Conservation (phyloP, 2,113 vertebrate species). For the Phaethon lepturus region DNA sequence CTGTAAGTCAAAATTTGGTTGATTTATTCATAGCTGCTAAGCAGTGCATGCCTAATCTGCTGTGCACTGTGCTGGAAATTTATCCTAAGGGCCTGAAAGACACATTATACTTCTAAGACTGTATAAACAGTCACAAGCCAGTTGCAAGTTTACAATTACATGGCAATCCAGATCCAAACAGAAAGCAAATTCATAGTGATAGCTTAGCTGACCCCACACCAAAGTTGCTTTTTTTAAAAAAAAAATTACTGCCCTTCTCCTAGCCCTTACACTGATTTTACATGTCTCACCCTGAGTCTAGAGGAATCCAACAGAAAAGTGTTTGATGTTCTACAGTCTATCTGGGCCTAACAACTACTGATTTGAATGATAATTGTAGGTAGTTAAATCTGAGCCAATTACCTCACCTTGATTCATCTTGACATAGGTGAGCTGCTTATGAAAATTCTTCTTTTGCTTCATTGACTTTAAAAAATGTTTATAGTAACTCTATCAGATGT, state of each 20-base stretch:
- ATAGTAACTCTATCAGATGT: not conserved
- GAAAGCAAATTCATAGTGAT: not conserved
- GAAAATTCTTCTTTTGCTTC: not conserved
- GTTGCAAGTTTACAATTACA: not conserved
- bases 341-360: not conserved
- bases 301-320: not conserved
- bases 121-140: not conserved
- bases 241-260: not conserved
- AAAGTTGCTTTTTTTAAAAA: not conserved
- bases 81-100: not conserved
- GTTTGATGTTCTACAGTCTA: not conserved
- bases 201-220: not conserved
- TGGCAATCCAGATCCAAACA: not conserved
- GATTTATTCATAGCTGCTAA: not conserved
- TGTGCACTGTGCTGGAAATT: not conserved
- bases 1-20: not conserved
- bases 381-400: not conserved
- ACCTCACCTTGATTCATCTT: not conserved
- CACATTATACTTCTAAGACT: not conserved
- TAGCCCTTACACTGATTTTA: not conserved
- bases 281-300: not conserved
- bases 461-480: not conserved
- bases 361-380: not conserved
- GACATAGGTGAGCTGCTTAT: not conserved
- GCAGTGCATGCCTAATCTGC: not conserved